These are phyloP conservation scores for Eutolmus rufibarbis DNA, from an alignment of 2,888 invertebrate species.

Conservation along the genomic window DNA sequence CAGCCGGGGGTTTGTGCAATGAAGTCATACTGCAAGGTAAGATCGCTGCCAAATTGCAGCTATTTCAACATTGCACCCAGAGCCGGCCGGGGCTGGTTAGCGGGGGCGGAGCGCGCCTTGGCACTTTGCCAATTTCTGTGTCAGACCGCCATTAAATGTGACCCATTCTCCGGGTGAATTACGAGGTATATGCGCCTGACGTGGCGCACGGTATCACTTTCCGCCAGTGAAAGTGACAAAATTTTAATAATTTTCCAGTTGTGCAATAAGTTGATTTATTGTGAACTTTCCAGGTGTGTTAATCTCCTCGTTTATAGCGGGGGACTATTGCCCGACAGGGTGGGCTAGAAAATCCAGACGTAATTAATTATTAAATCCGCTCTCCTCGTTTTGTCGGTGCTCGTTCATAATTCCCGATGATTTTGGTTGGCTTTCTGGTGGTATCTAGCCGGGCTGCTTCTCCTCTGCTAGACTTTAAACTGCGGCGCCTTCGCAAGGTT, in stretches of 20 bases:
- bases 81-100: neutral
- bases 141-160: constrained; percentile 21
- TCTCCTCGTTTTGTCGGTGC: neutral
- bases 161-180: constrained; percentile 5
- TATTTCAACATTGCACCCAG: neutral
- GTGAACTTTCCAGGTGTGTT: neutral
- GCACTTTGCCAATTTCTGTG: constrained; percentile 19
- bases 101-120: constrained; percentile 4
- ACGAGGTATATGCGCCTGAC: neutral
- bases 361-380: neutral
- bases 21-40: neutral
- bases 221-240: neutral
- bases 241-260: constrained; percentile 13
- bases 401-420: neutral
- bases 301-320: neutral
- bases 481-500: neutral
- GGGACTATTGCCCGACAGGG: neutral
- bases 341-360: neutral
- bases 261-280: neutral
- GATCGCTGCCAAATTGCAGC: constrained; percentile 17
- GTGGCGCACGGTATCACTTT: neutral
- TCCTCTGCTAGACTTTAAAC: neutral
- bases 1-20: neutral
- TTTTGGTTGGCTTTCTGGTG: neutral
- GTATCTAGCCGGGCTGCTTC: neutral